Conservation (phyloP, 2,888 invertebrate genomes). For the Notocelia uddmanniana region DNA sequence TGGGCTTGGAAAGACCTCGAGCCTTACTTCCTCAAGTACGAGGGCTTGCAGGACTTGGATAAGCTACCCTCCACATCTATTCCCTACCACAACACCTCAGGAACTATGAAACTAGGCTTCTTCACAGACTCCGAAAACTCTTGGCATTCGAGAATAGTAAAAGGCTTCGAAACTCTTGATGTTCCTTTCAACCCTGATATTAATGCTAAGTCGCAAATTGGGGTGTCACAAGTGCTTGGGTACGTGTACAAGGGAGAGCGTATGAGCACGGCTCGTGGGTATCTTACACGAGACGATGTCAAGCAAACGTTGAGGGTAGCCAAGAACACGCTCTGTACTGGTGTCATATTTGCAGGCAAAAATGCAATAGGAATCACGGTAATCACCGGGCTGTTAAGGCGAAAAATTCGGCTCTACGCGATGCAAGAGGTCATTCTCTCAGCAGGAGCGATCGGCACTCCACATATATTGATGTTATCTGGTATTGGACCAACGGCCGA, state of each 20-base stretch:
- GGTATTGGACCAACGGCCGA: slow-evolving; percentile 68
- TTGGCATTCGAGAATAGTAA: slow-evolving; percentile 62
- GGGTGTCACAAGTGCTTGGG: slow-evolving; percentile 61
- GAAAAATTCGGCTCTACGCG: slow-evolving; percentile 56
- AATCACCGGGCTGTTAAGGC: slow-evolving; percentile 42
- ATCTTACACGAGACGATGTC: slow-evolving; percentile 58
- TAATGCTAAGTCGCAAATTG: slow-evolving; percentile 67
- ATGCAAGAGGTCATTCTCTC: slow-evolving; percentile 66
- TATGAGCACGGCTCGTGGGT: slow-evolving; percentile 67
- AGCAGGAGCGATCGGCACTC: slow-evolving; percentile 67
- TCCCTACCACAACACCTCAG: slow-evolving; percentile 66
- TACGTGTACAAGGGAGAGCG: slow-evolving; percentile 64
- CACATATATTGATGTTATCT: slow-evolving; percentile 70
- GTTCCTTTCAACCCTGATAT: slow-evolving; percentile 66
- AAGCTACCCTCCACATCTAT: slow-evolving; percentile 61
- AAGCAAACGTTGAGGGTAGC: slow-evolving; percentile 57
- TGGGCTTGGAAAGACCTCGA: slow-evolving; percentile 68
- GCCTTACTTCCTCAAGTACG: slow-evolving; percentile 69
- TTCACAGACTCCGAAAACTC: slow-evolving; percentile 62
- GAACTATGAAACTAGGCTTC: slow-evolving; percentile 60
- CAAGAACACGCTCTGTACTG: slow-evolving; percentile 61
- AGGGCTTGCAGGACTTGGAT: slow-evolving; percentile 60
- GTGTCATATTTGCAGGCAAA: slow-evolving; percentile 60
- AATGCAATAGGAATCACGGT: slow-evolving; percentile 64
- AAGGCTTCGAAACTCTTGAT: slow-evolving; percentile 56